Conservation (phyloP, 2,888 invertebrate species). For the Asteroscopus sphinx region DNA sequence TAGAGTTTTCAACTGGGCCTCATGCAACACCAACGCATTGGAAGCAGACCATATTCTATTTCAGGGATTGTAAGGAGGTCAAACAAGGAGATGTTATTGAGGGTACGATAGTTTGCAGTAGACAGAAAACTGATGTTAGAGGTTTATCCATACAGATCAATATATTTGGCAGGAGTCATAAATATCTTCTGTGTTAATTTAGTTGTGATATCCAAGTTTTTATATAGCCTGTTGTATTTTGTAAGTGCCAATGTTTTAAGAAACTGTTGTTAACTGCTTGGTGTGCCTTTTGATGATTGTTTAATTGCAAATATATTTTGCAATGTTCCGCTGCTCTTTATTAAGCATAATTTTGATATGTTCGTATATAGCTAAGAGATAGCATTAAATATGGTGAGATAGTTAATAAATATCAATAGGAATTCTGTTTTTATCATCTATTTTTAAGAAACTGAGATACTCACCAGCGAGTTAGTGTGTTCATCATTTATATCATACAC, state of each 20-base stretch:
- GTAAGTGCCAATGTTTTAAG: conserved; percentile 19
- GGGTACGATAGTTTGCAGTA: conserved; percentile 93
- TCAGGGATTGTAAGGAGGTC: conserved; percentile 93
- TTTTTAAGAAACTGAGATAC: conserved; percentile 59
- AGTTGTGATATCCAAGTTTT: conserved; percentile 21
- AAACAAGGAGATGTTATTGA: conserved; percentile 91
- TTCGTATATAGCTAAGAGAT: conserved; percentile 56
- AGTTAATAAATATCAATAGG: conserved; percentile 22
- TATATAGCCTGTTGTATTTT: conserved; percentile 21
- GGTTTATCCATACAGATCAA: conserved; percentile 93
- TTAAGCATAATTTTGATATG: conserved; percentile 28
- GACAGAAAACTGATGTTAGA: conserved; percentile 93
- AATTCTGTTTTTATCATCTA: conserved; percentile 40
- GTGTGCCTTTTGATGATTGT: conserved; percentile 29
- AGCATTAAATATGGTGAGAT: conserved; percentile 29
- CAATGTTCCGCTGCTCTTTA: conserved; percentile 26
- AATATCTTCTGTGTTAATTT: conserved; percentile 91
- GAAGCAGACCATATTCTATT: conserved; percentile 97
- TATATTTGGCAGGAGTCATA: conserved; percentile 90
- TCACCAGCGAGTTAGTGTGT: conserved; percentile 57
- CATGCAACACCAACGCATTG: conserved; percentile 95
- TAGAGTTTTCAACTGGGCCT: conserved; percentile 95
- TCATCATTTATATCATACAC: conserved; percentile 50
- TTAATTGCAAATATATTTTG: conserved; percentile 46
- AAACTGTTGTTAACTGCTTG: conserved; percentile 24